A percentile compares a stretch with the other conserved stretches of the same genome.
These are phyloP conservation scores for Microcebus jonahi DNA, from an alignment of 2,113 vertebrate genomes.

Conservation along the genomic window DNA sequence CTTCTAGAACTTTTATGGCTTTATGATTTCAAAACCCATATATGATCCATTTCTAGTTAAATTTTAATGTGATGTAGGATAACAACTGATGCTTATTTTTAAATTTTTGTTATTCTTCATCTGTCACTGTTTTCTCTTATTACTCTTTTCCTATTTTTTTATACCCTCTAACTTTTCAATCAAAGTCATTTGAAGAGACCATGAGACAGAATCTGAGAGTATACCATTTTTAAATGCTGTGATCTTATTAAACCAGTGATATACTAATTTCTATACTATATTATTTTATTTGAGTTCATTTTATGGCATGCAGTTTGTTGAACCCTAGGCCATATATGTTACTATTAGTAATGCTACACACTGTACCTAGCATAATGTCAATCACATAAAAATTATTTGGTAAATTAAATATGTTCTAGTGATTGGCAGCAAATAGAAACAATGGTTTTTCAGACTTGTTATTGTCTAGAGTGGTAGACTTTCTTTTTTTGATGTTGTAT, in stretches of 20 bases:
- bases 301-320: not conserved
- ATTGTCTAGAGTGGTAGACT: not conserved
- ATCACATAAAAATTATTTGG: conserved; percentile 25
- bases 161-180: not conserved
- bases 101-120: not conserved
- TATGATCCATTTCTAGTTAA: not conserved
- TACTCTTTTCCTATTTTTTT: not conserved
- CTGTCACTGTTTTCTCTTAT: not conserved
- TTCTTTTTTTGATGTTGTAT: not conserved
- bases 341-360: not conserved
- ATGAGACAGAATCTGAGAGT: not conserved
- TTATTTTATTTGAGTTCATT: conserved; percentile 14
- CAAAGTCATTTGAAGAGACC: not conserved
- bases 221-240: not conserved
- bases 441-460: not conserved
- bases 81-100: not conserved
- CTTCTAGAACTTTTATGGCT: not conserved
- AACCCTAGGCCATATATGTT: not conserved
- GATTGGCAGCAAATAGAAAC: conserved; percentile 39
- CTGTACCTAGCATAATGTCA: not conserved
- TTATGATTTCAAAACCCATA: not conserved
- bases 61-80: not conserved
- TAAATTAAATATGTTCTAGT: conserved; percentile 45
- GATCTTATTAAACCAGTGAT: not conserved
- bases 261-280: not conserved